Percentiles rank a stretch among this genome's conserved stretches.
Conservation (phyloP, 2,113 vertebrate genomes). For the Lophius piscatorius region DNA sequence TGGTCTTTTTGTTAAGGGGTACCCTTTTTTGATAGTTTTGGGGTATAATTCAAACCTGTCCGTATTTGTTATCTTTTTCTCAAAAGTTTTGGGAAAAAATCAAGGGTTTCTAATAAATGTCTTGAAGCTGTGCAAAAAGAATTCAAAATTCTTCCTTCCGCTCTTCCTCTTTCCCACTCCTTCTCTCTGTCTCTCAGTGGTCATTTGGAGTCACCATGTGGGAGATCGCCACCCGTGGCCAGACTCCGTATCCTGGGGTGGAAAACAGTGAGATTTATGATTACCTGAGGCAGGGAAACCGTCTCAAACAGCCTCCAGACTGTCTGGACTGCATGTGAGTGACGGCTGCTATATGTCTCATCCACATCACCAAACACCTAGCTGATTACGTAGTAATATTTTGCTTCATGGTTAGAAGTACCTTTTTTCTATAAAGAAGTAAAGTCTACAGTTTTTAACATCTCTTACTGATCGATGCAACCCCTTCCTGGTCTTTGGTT, state of each 20-base stretch:
- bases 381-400: too few relatives aligned
- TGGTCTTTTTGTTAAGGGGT: too few relatives aligned
- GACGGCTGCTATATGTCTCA: neutral
- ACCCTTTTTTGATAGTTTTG: too few relatives aligned
- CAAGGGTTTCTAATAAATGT: too few relatives aligned
- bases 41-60: too few relatives aligned
- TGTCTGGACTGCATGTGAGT: constrained; percentile 91
- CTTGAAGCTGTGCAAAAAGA: too few relatives aligned
- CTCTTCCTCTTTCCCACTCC: neutral
- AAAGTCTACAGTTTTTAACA: neutral
- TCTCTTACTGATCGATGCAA: neutral
- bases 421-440: neutral
- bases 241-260: constrained; percentile 92
- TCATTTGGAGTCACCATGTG: constrained; percentile 96
- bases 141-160: neutral
- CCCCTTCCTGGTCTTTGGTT: too few relatives aligned
- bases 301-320: constrained; percentile 91
- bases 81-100: too few relatives aligned
- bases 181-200: constrained; percentile 79
- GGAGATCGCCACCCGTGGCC: constrained; percentile 92
- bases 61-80: too few relatives aligned
- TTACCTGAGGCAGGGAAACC: constrained; percentile 90
- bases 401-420: neutral
- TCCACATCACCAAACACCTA: constrained; percentile 4
- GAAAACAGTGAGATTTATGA: constrained; percentile 96